These are phyloP conservation scores for Troides helena DNA, from an alignment of 2,888 invertebrate genomes.

Conservation along the genomic window DNA sequence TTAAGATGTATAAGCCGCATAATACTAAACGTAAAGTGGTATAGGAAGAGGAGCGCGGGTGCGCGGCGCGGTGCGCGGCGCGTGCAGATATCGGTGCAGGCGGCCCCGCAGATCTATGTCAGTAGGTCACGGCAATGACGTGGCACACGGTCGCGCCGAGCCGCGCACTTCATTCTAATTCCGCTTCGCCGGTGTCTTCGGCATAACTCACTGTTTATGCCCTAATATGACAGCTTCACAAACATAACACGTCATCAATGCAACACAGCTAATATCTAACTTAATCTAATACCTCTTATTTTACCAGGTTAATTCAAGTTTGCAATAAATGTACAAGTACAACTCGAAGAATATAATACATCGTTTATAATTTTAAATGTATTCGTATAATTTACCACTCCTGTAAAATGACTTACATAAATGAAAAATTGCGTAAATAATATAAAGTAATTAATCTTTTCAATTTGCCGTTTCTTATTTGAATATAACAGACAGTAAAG, in stretches of 20 bases:
- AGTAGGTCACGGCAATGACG: conserved; percentile 84
- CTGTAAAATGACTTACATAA: too few relatives aligned
- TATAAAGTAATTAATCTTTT: too few relatives aligned
- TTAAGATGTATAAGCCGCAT: conserved; percentile 13
- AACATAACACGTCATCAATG: conserved; percentile 31
- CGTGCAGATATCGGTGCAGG: conserved; percentile 76
- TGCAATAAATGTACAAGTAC: background rate
- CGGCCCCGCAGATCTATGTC: conserved; percentile 83
- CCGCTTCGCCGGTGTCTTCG: conserved; percentile 75
- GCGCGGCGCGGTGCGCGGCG: conserved; percentile 24
- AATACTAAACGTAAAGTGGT: conserved; percentile 20
- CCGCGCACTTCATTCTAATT: conserved; percentile 79
- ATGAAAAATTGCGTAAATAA: too few relatives aligned
- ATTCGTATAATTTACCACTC: too few relatives aligned
- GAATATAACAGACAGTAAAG: too few relatives aligned
- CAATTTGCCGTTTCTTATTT: too few relatives aligned
- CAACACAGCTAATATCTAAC: background rate
- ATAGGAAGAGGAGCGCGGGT: conserved; percentile 42
- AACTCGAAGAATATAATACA: too few relatives aligned
- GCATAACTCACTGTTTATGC: conserved; percentile 46
- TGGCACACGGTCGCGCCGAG: conserved; percentile 78
- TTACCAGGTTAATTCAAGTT: background rate
- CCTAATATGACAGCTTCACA: conserved; percentile 44
- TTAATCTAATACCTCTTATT: background rate
- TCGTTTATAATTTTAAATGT: too few relatives aligned